Conservation (phyloP, 2,888 invertebrate species). For the Drosophila nr. medialis region DNA sequence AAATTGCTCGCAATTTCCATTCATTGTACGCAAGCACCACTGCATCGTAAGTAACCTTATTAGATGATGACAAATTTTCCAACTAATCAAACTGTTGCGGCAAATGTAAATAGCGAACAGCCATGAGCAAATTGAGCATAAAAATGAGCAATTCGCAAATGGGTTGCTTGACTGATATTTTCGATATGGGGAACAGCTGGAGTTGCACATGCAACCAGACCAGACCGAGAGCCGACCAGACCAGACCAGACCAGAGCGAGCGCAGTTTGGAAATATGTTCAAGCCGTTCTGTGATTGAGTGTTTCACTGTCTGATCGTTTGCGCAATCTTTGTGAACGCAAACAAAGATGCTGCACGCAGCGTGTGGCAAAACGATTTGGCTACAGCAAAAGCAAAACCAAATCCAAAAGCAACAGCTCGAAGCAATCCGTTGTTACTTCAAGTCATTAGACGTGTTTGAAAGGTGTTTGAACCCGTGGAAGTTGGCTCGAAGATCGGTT, state of each 20-base stretch:
- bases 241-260: not conserved
- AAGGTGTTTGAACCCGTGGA: constrained; percentile 74
- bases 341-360: constrained; percentile 43
- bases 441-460: constrained; percentile 72
- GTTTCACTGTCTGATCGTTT: constrained; percentile 25
- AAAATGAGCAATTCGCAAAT: constrained; percentile 48
- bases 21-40: constrained; percentile 66
- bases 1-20: constrained; percentile 76
- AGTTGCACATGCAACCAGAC: constrained; percentile 18
- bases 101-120: constrained; percentile 6
- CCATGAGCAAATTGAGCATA: constrained; percentile 56
- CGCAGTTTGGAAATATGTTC: constrained; percentile 7
- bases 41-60: constrained; percentile 73
- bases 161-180: constrained; percentile 32
- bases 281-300: constrained; percentile 19
- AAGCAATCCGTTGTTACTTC: constrained; percentile 58
- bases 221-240: not conserved
- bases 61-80: constrained; percentile 76
- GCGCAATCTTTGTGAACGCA: constrained; percentile 37
- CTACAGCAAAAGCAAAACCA: not conserved
- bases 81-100: constrained; percentile 69
- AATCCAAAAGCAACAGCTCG: constrained; percentile 22
- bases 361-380: constrained; percentile 37
- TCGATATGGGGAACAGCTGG: constrained; percentile 22
- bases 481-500: constrained; percentile 11